These are phyloP conservation scores for Hyles lineata DNA, from an alignment of 2,888 invertebrate species.

Conservation along the genomic window DNA sequence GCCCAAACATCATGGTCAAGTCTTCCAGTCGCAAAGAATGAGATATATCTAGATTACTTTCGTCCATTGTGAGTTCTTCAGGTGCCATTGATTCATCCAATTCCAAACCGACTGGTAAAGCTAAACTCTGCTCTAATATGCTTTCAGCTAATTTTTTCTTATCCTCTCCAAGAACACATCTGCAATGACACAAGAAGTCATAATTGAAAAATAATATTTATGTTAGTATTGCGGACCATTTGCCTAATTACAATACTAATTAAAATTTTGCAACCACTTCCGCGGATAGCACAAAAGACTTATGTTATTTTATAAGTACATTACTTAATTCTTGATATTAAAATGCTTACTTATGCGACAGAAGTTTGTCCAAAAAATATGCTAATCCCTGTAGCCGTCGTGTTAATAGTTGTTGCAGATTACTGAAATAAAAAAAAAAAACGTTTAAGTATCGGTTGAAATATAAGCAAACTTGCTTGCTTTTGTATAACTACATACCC, in stretches of 20 bases:
- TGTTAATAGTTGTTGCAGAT: conserved; percentile 82
- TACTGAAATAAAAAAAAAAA: conserved; percentile 60
- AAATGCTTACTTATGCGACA: conserved; percentile 85
- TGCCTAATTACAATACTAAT: not conserved
- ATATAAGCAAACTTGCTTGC: not conserved
- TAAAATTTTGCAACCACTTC: no score
- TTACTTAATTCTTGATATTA: not conserved
- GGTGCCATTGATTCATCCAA: conserved; percentile 79
- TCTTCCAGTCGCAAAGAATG: conserved; percentile 77
- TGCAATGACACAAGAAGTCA: conserved; percentile 43
- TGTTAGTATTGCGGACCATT: no score
- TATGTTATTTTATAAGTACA: no score
- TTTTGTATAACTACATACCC: conserved; percentile 57
- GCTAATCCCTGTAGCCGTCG: conserved; percentile 87
- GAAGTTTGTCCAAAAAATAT: conserved; percentile 86
- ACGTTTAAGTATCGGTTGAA: not conserved
- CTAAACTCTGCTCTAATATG: conserved; percentile 79
- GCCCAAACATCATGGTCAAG: conserved; percentile 79
- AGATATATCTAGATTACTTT: conserved; percentile 75
- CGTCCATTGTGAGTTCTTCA: conserved; percentile 76
- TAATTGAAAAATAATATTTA: not conserved
- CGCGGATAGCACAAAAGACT: no score
- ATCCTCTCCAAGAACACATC: conserved; percentile 80
- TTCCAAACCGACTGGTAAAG: conserved; percentile 77
- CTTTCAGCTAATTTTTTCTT: conserved; percentile 79